Evolutionary conservation across 2,888 invertebrate species (phyloP).

Genomic region (Sipha maydis): DNA sequence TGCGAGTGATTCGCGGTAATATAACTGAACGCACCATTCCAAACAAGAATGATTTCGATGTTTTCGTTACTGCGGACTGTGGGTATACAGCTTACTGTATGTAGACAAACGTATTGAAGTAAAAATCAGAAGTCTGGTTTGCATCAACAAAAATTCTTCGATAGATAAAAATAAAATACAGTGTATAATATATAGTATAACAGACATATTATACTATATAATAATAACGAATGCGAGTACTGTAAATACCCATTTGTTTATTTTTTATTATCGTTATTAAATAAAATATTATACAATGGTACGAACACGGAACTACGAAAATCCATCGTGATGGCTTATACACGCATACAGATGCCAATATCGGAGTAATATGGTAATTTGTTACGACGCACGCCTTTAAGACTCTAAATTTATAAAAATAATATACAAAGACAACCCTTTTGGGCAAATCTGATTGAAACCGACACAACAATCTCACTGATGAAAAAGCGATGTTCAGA

Average conservation of each 20-base stretch:
- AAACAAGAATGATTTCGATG: background rate
- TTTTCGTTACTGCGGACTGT: background rate
- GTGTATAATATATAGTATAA: background rate
- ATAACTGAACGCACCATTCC: background rate
- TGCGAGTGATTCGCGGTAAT: background rate
- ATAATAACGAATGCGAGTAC: background rate
- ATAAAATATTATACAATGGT: background rate
- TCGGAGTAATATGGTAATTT: background rate
- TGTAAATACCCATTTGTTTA: background rate
- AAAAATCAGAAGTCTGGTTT: background rate
- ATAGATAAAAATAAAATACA: background rate
- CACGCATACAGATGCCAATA: background rate
- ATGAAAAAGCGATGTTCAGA: background rate
- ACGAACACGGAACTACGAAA: background rate
- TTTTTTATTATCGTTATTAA: background rate
- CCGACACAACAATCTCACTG: background rate
- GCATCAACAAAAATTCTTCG: background rate
- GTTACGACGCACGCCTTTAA: conserved; percentile 20
- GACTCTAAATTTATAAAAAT: conserved; percentile 11
- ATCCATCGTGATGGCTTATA: background rate
- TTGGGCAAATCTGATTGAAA: background rate
- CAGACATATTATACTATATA: background rate
- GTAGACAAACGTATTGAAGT: background rate
- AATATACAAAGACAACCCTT: conserved; percentile 3
- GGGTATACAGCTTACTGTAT: background rate